These are phyloP conservation scores for Tricholauxania praeusta DNA, from an alignment of 2,888 invertebrate genomes.

Conservation along the genomic window DNA sequence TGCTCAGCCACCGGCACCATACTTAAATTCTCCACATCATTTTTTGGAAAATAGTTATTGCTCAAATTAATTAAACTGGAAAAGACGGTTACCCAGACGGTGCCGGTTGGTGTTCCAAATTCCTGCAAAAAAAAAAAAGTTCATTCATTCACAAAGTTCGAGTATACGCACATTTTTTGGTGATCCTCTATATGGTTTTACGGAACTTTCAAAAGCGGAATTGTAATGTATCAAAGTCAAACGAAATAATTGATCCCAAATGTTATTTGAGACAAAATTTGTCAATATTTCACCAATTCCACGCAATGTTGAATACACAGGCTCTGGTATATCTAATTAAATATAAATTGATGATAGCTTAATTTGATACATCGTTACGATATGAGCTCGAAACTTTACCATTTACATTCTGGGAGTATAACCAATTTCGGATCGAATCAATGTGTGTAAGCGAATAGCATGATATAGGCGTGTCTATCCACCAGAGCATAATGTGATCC, in stretches of 20 bases:
- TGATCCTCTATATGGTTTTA: conserved; percentile 53
- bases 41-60: conserved; percentile 75
- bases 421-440: conserved; percentile 62
- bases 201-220: conserved; percentile 49
- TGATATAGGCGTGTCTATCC: conserved; percentile 81
- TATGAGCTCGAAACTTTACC: conserved; percentile 48
- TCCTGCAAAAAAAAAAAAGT: conserved; percentile 48
- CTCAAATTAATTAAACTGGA: conserved; percentile 78
- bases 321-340: conserved; percentile 73
- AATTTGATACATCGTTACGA: background rate
- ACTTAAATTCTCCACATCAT: conserved; percentile 80
- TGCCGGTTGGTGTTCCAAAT: conserved; percentile 61
- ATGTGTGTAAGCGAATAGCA: conserved; percentile 67
- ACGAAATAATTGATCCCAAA: conserved; percentile 79
- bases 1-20: conserved; percentile 85
- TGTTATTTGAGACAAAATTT: conserved; percentile 82
- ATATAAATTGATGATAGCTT: background rate
- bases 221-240: conserved; percentile 60
- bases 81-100: conserved; percentile 70
- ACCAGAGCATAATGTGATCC: conserved; percentile 87
- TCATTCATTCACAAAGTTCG: background rate
- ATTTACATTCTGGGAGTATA: conserved; percentile 56
- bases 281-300: conserved; percentile 83
- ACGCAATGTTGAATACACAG: conserved; percentile 78
- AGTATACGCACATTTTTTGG: conserved; percentile 53